Base-by-base conservation (phyloP, 2,113 vertebrate species). In the Chrysemys picta region DNA sequence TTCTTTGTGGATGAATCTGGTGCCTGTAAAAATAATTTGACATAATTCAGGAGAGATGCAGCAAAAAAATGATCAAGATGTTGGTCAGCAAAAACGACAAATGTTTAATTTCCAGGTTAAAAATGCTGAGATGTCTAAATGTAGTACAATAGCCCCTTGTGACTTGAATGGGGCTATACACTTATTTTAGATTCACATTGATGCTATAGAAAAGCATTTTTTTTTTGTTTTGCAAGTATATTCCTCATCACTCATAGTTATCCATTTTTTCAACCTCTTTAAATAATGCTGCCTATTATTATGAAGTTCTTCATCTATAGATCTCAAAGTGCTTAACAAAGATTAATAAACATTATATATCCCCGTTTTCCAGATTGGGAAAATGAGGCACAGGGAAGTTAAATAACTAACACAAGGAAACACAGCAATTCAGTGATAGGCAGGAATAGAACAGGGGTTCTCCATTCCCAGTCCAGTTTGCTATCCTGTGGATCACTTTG, bases 21-120 rank as follows among this genome's bases (percentile, higher is more conserved):
- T 72, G n/a, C 7, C 69, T 17, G 8, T 72, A 72, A 38, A 42
- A 38, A 35, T 45, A 45, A 45, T 31, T n/a, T 69, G n/a, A 57
- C 6, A 45, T 9, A 42, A 24, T 89, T 85, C 56, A 93, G 29
- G 16, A 79, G 49, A 29, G 2, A 16, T 4, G 82, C 1, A 27
- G 47, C 29, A 59, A 38, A 27, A 22, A 22, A 83, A 69, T 8
- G 35, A 82, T 35, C 3, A 38, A 21, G n/a, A 10, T 42, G 35
- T 65, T 17, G 21, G n/a, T 42, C 21, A 10, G 9, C 1, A 69
- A 38, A 50, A 27, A 17, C 25, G 7, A 17, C 29, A 50, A 82
- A 24, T 49, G 1, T 8, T 3, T 0, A 29, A 49, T 19, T 84
- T 88, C 14, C 2, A 42, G 1, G 1, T 35, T 14, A 88, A 69